Base-by-base conservation (phyloP, 2,888 invertebrate species). In the Melolontha melolontha region DNA sequence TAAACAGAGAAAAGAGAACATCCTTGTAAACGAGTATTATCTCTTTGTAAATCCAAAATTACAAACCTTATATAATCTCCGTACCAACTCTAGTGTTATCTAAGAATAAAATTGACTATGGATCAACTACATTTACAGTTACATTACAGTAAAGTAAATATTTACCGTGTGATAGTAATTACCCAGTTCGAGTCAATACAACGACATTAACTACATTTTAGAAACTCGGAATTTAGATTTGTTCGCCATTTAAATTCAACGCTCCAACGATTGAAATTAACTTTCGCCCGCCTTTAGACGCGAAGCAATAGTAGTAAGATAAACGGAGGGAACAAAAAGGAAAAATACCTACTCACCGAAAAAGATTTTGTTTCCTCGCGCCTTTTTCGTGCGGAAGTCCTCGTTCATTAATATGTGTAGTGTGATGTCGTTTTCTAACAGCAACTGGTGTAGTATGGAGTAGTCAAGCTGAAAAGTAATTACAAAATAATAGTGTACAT, bases 321-420 rank as follows among this genome's bases (percentile, higher is more conserved):
- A 74, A 74, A 71, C 69, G 71, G 64, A 64, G 55, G 66, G 8
- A 64, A 68, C 55, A 64, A 49, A 71, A 71, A 57, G 16, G n/a
- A 57, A 42, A 59, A 52, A 68, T 44, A 34, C 47, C 63, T 71
- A 80, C 87, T 85, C 78, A 91, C 93, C 95, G 76, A 91, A 93
- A 76, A 94, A 87, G 75, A 91, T 89, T 77, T 92, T 93, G 66
- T 88, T 87, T 5, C 90, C 87, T 47, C 91, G 87, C 70, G 88
- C 88, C 81, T 92, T 93, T 55, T 91, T 90, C 71, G 93, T 86
- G 66, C 88, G 87, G 79, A 95, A 94, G 74, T 93, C 92, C 10
- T 90, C 90, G 77, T 94, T 90, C 88, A 94, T 93, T 34, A 96
- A 81, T 69, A 95, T 90, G 79, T 96, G 95, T 0, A 96, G 85